A percentile compares a stretch with the other conserved stretches of the same genome.
phyloP scores from a whole-genome alignment of 2,888 invertebrate genomes.

The Ametastegia equiseti region DNA sequence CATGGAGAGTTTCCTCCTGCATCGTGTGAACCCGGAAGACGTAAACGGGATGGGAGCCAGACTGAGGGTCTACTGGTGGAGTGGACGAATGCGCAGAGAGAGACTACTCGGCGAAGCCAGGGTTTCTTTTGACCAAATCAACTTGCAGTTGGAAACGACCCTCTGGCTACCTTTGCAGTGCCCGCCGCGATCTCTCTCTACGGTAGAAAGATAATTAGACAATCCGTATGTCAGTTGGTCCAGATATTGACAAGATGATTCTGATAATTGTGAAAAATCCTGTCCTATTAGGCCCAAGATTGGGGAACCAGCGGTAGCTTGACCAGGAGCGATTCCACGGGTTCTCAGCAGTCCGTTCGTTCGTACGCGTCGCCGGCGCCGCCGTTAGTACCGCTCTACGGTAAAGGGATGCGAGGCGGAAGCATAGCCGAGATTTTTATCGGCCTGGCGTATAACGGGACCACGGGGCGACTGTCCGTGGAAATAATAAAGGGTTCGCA shows the following conservation, averaged over 20 bases:
- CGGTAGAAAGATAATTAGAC: constrained; percentile 56
- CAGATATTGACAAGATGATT: not conserved
- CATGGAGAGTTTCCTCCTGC: constrained; percentile 94
- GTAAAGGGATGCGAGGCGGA: constrained; percentile 84
- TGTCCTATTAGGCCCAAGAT: constrained; percentile 66
- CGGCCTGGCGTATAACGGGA: constrained; percentile 94
- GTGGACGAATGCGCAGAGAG: constrained; percentile 95
- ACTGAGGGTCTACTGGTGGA: constrained; percentile 90
- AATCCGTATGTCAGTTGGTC: not conserved
- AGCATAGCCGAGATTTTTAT: constrained; percentile 94
- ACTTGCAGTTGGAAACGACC: constrained; percentile 93
- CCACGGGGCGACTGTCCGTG: constrained; percentile 94
- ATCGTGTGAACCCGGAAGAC: constrained; percentile 95
- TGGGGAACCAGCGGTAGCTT: constrained; percentile 77
- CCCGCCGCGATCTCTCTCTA: constrained; percentile 72
- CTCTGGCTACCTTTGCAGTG: constrained; percentile 91
- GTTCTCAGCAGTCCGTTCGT: constrained; percentile 92
- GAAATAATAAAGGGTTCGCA: constrained; percentile 91
- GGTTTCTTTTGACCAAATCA: constrained; percentile 93
- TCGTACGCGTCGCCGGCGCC: constrained; percentile 73
- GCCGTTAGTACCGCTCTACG: constrained; percentile 69
- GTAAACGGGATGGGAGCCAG: constrained; percentile 95
- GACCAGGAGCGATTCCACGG: constrained; percentile 94
- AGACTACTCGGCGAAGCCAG: constrained; percentile 94
- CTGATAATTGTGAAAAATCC: not conserved